phyloP scores from a whole-genome alignment of 2,113 vertebrate genomes.

The Actinemys pallida region DNA sequence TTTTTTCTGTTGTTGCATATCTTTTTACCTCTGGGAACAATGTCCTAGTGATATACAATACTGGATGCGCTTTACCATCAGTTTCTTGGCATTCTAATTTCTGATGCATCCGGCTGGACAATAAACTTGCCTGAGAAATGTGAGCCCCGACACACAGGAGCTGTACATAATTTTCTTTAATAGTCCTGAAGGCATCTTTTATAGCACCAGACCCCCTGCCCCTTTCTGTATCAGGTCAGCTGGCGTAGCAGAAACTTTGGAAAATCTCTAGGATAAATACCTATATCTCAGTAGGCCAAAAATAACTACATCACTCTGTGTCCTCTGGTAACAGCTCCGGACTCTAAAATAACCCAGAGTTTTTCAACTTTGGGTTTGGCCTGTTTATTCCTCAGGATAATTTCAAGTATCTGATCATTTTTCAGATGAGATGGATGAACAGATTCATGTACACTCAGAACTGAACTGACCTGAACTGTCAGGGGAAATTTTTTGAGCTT shows the following conservation, averaged over 20 bases:
- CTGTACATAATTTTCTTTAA: conserved; percentile 53
- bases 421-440: neutral
- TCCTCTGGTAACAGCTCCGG: neutral
- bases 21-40: conserved; percentile 38
- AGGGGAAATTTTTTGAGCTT: neutral
- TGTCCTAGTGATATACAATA: conserved; percentile 43
- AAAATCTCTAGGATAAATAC: conserved; percentile 16
- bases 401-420: neutral
- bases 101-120: conserved; percentile 44
- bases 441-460: neutral
- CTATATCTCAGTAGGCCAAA: neutral
- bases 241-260: neutral
- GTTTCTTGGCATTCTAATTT: conserved; percentile 55
- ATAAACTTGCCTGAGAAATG: conserved; percentile 57
- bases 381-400: neutral
- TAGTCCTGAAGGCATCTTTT: conserved; percentile 40
- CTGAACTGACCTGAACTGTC: neutral
- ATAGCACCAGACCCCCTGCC: conserved; percentile 5
- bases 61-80: conserved; percentile 51
- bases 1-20: neutral
- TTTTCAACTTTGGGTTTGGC: neutral
- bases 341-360: neutral
- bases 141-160: conserved; percentile 57
- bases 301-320: neutral
- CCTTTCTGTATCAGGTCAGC: conserved; percentile 23